Conservation (phyloP, 2,888 invertebrate genomes). For the Adineta ricciae region DNA sequence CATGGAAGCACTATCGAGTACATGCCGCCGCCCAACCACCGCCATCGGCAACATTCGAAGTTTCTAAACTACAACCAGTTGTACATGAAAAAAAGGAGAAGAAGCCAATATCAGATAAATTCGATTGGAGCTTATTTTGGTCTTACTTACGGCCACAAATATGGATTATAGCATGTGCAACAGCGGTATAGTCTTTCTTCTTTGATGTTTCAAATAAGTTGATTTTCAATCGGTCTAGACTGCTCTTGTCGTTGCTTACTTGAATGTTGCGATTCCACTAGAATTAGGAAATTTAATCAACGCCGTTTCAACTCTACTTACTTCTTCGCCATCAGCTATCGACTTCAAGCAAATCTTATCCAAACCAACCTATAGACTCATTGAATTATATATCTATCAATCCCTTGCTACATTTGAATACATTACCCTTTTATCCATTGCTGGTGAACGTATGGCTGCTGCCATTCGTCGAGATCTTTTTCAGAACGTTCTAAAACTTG, state of each 20-base stretch:
- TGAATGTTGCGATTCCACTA: slow-evolving; percentile 79
- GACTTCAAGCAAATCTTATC: slow-evolving; percentile 54
- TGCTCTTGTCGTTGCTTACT: slow-evolving; percentile 70
- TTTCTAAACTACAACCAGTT: neutral
- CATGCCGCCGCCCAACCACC: neutral
- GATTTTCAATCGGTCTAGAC: slow-evolving; percentile 58
- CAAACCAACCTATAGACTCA: slow-evolving; percentile 60
- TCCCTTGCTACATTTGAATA: slow-evolving; percentile 77
- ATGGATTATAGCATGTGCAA: neutral
- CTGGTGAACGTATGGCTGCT: slow-evolving; percentile 76
- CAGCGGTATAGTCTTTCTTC: neutral
- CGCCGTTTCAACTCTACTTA: slow-evolving; percentile 56
- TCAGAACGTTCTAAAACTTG: slow-evolving; percentile 69
- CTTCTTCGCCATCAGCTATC: slow-evolving; percentile 34
- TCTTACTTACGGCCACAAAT: neutral
- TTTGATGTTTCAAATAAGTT: neutral
- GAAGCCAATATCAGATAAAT: neutral
- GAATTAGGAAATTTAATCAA: slow-evolving; percentile 73
- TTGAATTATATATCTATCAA: slow-evolving; percentile 65
- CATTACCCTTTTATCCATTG: slow-evolving; percentile 71
- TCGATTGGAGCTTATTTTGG: neutral
- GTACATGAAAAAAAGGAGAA: neutral
- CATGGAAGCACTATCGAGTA: neutral
- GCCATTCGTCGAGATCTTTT: slow-evolving; percentile 72
- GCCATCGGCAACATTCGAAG: neutral